Percentiles rank a stretch among this genome's conserved stretches.
phyloP scores from a whole-genome alignment of 2,888 invertebrate species.

The Clivina fossor region DNA sequence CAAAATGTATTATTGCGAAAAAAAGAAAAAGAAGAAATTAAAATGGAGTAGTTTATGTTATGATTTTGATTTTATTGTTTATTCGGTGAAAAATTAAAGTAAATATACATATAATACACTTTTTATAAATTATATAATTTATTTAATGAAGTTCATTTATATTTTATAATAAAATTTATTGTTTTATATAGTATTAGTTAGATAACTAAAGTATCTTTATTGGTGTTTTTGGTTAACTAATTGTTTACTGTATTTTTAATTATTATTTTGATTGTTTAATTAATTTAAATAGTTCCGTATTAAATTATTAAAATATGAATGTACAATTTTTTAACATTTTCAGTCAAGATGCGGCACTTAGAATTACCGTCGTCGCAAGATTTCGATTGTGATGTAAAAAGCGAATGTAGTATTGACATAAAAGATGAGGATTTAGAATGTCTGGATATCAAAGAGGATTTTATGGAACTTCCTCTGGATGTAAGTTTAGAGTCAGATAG shows the following conservation, averaged over 20 bases:
- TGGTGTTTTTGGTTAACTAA: constrained; percentile 8
- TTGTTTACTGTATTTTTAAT: not conserved
- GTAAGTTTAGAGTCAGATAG: constrained; percentile 26
- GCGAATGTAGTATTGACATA: constrained; percentile 34
- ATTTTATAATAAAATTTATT: not conserved
- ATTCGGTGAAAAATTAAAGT: constrained; percentile 4
- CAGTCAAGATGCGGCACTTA: constrained; percentile 23
- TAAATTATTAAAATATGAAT: not conserved
- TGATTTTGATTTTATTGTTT: constrained; percentile 30
- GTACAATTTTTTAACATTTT: not conserved
- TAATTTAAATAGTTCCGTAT: not conserved
- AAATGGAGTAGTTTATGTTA: constrained; percentile 23
- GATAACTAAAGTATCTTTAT: not conserved
- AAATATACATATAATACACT: constrained; percentile 16
- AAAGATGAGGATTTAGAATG: constrained; percentile 43
- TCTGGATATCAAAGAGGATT: constrained; percentile 43
- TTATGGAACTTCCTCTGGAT: constrained; percentile 41
- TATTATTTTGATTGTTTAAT: not conserved
- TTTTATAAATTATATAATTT: not conserved
- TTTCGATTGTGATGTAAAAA: constrained; percentile 22
- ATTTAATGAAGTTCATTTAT: not conserved
- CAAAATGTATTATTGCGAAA: too few species aligned
- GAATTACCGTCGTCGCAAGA: constrained; percentile 23
- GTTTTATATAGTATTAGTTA: not conserved
- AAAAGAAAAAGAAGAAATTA: constrained; percentile 13